Base-by-base conservation (phyloP, 2,113 vertebrate genomes). In the Blennius ocellaris region DNA sequence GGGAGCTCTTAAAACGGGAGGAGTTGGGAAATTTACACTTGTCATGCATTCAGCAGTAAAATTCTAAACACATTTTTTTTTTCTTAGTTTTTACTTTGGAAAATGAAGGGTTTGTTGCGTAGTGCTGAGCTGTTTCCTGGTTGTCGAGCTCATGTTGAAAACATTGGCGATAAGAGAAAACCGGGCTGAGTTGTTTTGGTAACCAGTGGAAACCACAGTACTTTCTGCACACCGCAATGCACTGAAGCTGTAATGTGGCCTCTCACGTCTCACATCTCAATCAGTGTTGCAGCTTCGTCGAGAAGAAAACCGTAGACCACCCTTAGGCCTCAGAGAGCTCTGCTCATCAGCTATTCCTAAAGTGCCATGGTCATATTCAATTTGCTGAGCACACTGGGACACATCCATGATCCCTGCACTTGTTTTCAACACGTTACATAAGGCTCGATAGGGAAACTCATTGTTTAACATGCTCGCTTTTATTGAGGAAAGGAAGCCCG, bases 401-500 rank as follows among this genome's bases (percentile, higher is more conserved):
- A 51, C 11, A 47, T 39, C 58, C 62, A 57, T 68, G 54, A 9
- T 21, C 9, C 3, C 6, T 8, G 8, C 10, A 21, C 14, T 66
- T 66, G 78, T 84, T 75, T 76, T 40, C 21, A 44, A 4, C 15
- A 3, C 6, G 38, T 84, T 80, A 59, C 41, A 54, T 69, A 80
- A 85, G 41, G 10, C 51, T 37, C 55, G 58, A 85, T 73, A 78
- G 36, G 5, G 53, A 59, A 48, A 39, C 11, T 55, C 70, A 83
- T 89, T 90, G 85, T 87, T 83, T 55, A 1, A 40, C 57, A 63
- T 48, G 16, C 58, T 55, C 14, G 9, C 55, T 56, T 44, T 45
- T 64, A 58, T 76, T 43, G 40, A 71, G 60, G 50, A 81, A 43
- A 87, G 87, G 84, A 87, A 92, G 73, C 61, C 15, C 1, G 11